Conservation (phyloP, 2,888 invertebrate species). For the Mimachlamys varia region DNA sequence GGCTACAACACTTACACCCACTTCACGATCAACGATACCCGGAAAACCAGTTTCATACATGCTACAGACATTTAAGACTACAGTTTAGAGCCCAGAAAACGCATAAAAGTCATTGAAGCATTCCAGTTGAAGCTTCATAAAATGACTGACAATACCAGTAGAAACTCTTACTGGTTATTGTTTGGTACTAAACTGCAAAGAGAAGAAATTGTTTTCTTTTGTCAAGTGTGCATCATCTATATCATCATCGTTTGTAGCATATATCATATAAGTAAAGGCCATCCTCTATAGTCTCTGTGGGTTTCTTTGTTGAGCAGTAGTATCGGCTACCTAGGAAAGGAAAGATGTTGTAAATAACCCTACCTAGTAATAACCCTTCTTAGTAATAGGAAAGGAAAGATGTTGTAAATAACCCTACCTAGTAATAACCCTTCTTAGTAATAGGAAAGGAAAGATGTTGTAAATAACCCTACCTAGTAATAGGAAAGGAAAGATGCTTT, state of each 20-base stretch:
- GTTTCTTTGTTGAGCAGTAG: conserved; percentile 34
- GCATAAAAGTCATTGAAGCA: not conserved
- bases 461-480: too few species aligned
- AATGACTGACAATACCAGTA: not conserved
- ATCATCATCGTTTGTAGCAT: conserved; percentile 25
- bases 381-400: too few species aligned
- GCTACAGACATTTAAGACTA: not conserved
- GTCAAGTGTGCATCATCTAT: not conserved
- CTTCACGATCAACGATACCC: not conserved
- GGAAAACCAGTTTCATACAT: not conserved
- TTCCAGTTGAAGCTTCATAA: too few species aligned
- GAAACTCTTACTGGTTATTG: not conserved
- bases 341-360: conserved; percentile 39
- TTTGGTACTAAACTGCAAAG: not conserved
- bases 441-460: too few species aligned
- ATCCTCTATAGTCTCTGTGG: not conserved
- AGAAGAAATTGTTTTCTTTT: conserved; percentile 23
- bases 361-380: too few species aligned
- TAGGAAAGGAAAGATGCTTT: conserved; percentile 17
- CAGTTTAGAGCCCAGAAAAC: not conserved
- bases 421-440: too few species aligned
- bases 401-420: too few species aligned
- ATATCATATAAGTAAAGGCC: not conserved
- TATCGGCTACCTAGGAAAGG: not conserved
- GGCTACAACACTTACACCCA: not conserved